A percentile compares a stretch with the other conserved stretches of the same genome.
phyloP scores from a whole-genome alignment of 2,888 invertebrate species.

The Hirtodrosophila duncani region DNA sequence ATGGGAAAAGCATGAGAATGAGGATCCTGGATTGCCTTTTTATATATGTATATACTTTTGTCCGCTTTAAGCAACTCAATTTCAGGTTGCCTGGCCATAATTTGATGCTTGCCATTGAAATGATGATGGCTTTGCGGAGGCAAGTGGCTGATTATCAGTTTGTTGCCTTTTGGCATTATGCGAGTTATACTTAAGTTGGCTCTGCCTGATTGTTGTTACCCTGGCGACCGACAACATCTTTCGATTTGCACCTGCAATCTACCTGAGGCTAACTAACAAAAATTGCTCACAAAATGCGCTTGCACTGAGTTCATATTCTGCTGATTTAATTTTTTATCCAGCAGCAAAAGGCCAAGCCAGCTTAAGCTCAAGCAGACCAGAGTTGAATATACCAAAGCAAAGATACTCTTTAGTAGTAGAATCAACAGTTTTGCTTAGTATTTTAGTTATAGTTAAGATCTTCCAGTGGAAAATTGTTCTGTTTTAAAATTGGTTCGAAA shows the following conservation, averaged over 20 bases:
- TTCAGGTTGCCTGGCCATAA: constrained; percentile 52
- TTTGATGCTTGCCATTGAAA: constrained; percentile 33
- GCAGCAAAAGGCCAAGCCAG: constrained; percentile 5
- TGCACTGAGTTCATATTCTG: constrained; percentile 28
- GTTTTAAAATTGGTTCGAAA: no score
- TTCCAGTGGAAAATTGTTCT: no score
- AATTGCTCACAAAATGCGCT: constrained; percentile 57
- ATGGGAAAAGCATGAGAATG: constrained; percentile 11
- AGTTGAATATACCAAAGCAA: no score
- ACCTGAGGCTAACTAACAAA: constrained; percentile 32
- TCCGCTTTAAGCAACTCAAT: constrained; percentile 48
- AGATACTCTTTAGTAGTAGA: no score
- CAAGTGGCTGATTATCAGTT: constrained; percentile 24
- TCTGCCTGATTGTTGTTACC: no score
- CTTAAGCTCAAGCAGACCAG: no score
- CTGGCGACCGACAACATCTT: constrained; percentile 45
- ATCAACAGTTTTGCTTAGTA: no score
- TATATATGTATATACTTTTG: constrained; percentile 7
- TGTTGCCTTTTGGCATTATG: constrained; percentile 7
- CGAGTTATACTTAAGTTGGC: constrained; percentile 15
- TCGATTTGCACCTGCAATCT: constrained; percentile 61
- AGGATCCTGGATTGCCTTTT: not conserved
- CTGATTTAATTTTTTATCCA: no score
- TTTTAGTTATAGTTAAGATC: no score
- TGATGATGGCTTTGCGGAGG: constrained; percentile 4